Evolutionary conservation across 2,888 invertebrate species (phyloP).

Genomic region (Trichogramma dendrolimi): DNA sequence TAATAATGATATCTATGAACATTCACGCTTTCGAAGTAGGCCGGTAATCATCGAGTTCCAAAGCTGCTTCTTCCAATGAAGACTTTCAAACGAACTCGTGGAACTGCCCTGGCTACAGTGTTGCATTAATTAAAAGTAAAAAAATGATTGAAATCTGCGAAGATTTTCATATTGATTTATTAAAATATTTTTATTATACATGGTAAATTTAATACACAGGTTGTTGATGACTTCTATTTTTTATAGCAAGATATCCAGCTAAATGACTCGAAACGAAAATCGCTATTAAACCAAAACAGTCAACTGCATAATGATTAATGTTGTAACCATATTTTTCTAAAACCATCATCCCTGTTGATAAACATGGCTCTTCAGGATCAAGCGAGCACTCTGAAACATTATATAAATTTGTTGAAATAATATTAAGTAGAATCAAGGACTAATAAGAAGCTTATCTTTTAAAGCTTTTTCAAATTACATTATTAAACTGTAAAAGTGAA

Average conservation of each 20-base stretch:
- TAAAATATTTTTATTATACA: too few relatives aligned
- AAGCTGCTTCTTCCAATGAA: too few relatives aligned
- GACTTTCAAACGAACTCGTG: too few relatives aligned
- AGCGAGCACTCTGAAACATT: constrained; percentile 57
- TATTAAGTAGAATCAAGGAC: constrained; percentile 10
- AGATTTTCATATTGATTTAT: too few relatives aligned
- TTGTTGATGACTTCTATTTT: constrained; percentile 56
- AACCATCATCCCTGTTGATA: constrained; percentile 62
- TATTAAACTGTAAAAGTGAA: not conserved
- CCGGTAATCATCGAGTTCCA: too few relatives aligned
- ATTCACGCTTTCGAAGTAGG: too few relatives aligned
- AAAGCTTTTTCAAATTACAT: not conserved
- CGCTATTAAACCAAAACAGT: constrained; percentile 52
- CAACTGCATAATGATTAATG: constrained; percentile 55
- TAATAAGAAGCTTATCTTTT: constrained; percentile 12
- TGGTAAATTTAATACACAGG: constrained; percentile 53
- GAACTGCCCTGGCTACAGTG: too few relatives aligned
- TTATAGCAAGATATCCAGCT: constrained; percentile 56
- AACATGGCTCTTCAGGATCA: constrained; percentile 61
- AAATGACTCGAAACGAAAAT: constrained; percentile 55
- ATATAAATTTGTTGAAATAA: not conserved
- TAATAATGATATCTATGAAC: too few relatives aligned
- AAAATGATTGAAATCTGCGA: too few relatives aligned
- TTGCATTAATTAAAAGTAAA: too few relatives aligned
- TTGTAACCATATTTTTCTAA: constrained; percentile 59